Evolutionary conservation across 2,888 invertebrate species (phyloP), one percentile per base, ranked within the genome.

Genomic region (Amphimallon solstitiale): DNA sequence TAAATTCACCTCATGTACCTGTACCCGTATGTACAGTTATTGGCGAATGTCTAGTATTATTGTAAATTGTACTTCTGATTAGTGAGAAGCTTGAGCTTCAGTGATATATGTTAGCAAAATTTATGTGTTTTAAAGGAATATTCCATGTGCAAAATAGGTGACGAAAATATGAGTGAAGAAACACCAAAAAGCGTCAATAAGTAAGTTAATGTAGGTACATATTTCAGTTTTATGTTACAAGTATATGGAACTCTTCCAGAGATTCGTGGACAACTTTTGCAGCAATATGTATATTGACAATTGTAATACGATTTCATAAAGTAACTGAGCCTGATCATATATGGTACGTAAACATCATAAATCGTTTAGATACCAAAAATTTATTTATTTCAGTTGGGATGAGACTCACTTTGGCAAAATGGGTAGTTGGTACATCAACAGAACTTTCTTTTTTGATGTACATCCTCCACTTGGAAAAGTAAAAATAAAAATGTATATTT

Each of bases 321-420:
- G 93, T 97, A 40, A 86, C 92, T 17, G 92, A 94, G 78, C 97
- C 97, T 1, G 91, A 94, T 82, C 97, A 97, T 89, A 93, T 97
- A 21, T 97, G 97, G 96, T 95, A 87, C 86, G 87, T 35, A 63
- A 37, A 5, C 17, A 15, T 17, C 10, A 17, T 15, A 14, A 17
- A 54, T 4, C 17, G 2, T 15, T 15, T 7, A 54, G 15, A 12
- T 54, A 29, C 17, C 45, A 21, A 1, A n/a, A 37, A 9, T n/a
- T n/a, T 40, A 14, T 65, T 67, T 61, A 67, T 74, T 85, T 75
- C 78, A 94, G 94, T 79, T 96, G 96, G 96, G 98, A 98, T 85
- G 98, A 98, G 86, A 97, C 97, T 23, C 98, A 98, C 85, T 98
- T 98, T 86, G 97, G 97, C 0, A 98, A 98, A 87, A 97, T 98